Base-by-base conservation (phyloP, 2,113 vertebrate species). In the Tenebrosternarchus preto region DNA sequence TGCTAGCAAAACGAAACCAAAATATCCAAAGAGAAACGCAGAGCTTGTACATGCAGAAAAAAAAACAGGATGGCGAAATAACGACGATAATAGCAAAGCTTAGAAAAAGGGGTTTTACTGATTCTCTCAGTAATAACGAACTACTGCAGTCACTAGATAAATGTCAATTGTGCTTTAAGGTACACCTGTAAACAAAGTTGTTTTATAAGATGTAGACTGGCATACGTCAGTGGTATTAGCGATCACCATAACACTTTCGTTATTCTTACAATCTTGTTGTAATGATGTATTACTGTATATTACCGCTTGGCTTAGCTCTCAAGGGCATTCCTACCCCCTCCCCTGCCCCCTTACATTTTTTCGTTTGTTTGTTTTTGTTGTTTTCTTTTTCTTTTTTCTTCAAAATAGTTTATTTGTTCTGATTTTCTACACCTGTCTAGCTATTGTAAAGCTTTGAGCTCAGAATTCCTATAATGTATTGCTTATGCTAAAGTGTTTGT, bases 401-500 rank as follows among this genome's bases (percentile, higher is more conserved):
- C 7, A n/a, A n/a, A 9, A 39, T 22, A 66, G 63, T 66, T 78
- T 66, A 36, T 78, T 66, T 64, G 4, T 31, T 69, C 82, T 83
- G 53, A 25, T 77, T 82, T 85, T 85, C 84, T 88, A 89, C 91
- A 91, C 90, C 89, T 91, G 89, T 92, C 90, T 92, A 92, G 90
- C 89, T 91, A 89, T 92, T 92, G 92, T 93, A 93, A 92, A 93
- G 90, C 91, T 93, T 91, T 88, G 89, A 90, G 90, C 91, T 91
- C 90, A 88, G 89, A 91, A 73, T 90, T 92, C 86, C 88, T 92
- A 92, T 93, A 91, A 92, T 93, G 92, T 93, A 89, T 90, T 91
- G 92, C 92, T 92, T 92, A 89, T 90, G 92, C 93, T 92, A 87
- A 93, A 90, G 90, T 93, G 91, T 93, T 90, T 91, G 91, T 94